Evolutionary conservation across 2,888 invertebrate genomes (phyloP).

Genomic region (Strigamia transsilvanica): DNA sequence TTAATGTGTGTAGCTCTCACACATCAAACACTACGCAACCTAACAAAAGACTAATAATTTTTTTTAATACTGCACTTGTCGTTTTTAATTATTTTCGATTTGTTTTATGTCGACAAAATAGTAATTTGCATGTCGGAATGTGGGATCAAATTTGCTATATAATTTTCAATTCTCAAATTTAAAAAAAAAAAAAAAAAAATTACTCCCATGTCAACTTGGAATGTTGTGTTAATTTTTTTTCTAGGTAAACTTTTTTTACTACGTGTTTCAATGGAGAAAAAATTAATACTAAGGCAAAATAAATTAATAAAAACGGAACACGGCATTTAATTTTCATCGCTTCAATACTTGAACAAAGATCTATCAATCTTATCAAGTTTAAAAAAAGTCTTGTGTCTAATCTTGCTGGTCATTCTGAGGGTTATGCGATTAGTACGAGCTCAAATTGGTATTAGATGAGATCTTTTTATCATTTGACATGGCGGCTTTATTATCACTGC

Average conservation of each 20-base stretch:
- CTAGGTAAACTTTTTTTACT: neutral
- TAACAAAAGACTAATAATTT: conserved; percentile 32
- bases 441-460: conserved; percentile 31
- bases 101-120: conserved; percentile 28
- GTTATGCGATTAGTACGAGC: neutral
- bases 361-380: conserved; percentile 15
- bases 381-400: neutral
- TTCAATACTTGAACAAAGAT: conserved; percentile 12
- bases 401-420: conserved; percentile 37
- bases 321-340: conserved; percentile 21
- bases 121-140: conserved; percentile 18
- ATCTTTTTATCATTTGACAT: conserved; percentile 29
- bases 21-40: conserved; percentile 1
- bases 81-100: conserved; percentile 26
- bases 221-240: conserved; percentile 44
- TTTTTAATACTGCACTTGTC: neutral
- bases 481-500: neutral
- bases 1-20: conserved; percentile 17
- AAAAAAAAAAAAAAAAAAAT: conserved; percentile 8
- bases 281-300: conserved; percentile 24
- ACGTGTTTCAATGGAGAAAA: neutral
- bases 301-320: conserved; percentile 9
- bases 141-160: neutral
- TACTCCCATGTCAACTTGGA: conserved; percentile 28
- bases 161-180: conserved; percentile 6